Evolutionary conservation across 2,888 invertebrate genomes (phyloP), one percentile per base, ranked within the genome.

Genomic region (Spilosoma lubricipeda): DNA sequence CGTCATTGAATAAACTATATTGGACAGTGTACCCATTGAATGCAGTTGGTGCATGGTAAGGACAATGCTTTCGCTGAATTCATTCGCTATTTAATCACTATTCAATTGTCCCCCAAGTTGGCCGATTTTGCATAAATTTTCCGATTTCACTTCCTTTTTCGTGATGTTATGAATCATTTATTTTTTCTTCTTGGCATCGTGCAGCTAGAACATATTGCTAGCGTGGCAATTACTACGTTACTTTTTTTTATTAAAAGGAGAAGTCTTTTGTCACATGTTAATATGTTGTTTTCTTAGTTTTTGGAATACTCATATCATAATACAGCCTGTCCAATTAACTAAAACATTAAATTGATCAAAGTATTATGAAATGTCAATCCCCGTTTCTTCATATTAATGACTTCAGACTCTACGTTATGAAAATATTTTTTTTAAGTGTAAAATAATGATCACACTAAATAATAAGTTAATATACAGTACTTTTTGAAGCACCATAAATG

Each of bases 81-180:
- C 90, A 90, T 88, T 89, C 86, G 83, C 90, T 87, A 92, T 92
- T 93, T 91, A 93, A 92, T 93, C 92, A 91, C 88, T 88, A 89
- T 91, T 91, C 92, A 85, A 92, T 93, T 93, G 91, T 92, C 86
- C 89, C 89, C 83, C 86, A 87, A 90, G 86, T 90, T 90, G 85
- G 82, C 82, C 85, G 82, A 87, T 89, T 90, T 90, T 87, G 87
- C 88, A 89, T 91, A 90, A 84, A 90, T 87, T 87, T 87, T 80
- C 78, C 81, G 84, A 80, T 84, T 86, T 78, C 82, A 82, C 82
- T 85, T 86, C 82, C 80, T 76, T 76, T 83, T 79, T 76, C 77
- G 78, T 80, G 63, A 76, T 74, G 74, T 80, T 78, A 75, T 77
- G 48, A 84, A 79, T 73, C 72, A 76, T 71, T 82, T 80, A 68